Base-by-base conservation (phyloP, 2,797 vertebrate genomes). In the Fistularia commersonii region DNA sequence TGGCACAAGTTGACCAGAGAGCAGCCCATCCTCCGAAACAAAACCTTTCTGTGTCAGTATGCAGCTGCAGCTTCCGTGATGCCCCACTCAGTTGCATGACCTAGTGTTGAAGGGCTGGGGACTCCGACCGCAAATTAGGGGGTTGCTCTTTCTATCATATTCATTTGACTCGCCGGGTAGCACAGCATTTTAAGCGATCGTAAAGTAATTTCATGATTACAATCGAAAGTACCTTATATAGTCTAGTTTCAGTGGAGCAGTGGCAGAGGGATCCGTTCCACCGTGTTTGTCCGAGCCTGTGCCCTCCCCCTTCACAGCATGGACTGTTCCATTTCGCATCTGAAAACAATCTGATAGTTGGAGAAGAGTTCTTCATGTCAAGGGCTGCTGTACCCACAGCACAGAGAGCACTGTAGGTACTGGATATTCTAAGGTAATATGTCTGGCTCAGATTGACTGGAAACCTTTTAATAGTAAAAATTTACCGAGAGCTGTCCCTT, bases 271-370 rank as follows among this genome's bases (percentile, higher is more conserved):
- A 9, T 54, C 23, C 41, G 32, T 9, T 15, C 11, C 32, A 40
- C 15, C 13, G 37, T 41, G 41, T 48, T 14, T 45, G 54, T 53
- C 11, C 49, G 23, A 61, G 51, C 46, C 45, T 44, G 11, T 3
- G 56, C 47, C 51, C 35, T 32, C 9, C 53, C 7, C 39, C 44
- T 58, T 62, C 52, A 10, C 53, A 39, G 54, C 45, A 80, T 88
- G 87, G 87, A 81, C 80, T 85, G 53, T 52, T 87, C 87, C 79
- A 74, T 86, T 70, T 87, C 70, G 77, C 79, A 85, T 90, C 86
- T 93, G 92, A 93, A 87, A 82, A 92, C 84, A 94, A 94, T 85
- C 92, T 90, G 81, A 86, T 86, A 87, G 93, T 87, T 92, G 86
- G 87, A 79, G 92, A 93, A 89, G 94, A 93, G 83, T 92, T 92